Base-by-base conservation (phyloP, 2,888 invertebrate species). In the Drosophila monieri region DNA sequence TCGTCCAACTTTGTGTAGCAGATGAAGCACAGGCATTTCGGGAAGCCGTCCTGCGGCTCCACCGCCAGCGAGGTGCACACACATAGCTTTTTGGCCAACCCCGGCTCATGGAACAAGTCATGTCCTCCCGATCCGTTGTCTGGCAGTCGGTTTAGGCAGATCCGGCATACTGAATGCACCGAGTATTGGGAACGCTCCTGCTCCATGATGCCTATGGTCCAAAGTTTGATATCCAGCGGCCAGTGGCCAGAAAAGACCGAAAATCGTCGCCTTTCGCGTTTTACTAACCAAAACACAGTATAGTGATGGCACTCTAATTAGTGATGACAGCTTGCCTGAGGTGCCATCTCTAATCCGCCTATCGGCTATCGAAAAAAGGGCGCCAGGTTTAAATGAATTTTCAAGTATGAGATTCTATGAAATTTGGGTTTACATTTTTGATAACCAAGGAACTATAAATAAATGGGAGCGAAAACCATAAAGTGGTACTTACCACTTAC, bases 41-140 rank as follows among this genome's bases (percentile, higher is more conserved):
- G 91, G 18, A 88, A 91, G 1, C 90, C 91, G 70, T 90, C 90
- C 51, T 88, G 78, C 41, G 78, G 80, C 15, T 90, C 90, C 65
- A 90, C 89, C 0, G 80, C 77, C 23, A 91, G 68, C 8, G 90
- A 86, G 6, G 90, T 90, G 59, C 90, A 90, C 37, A 85, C 77
- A 60, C 83, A 80, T 6, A 91, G 65, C 65, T 90, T 91, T 51
- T 89, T 88, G 23, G 84, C 84, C 55, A 90, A 64, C 15, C 89
- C 90, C 4, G 89, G 88, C 6, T 88, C 77, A 12, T 80, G 51
- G 64, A 89, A 90, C 6, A 90, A 58, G 65, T 90, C 88, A 49
- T 49, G 72, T 10, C 35, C 62, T n/a, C 47, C 61, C 10, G 62
- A 5, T 21, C 43, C 76, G 15, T 78, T 83, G 57, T 69, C 80